phyloP scores from a whole-genome alignment of 2,797 vertebrate species.

The Phylloscopus collybita region DNA sequence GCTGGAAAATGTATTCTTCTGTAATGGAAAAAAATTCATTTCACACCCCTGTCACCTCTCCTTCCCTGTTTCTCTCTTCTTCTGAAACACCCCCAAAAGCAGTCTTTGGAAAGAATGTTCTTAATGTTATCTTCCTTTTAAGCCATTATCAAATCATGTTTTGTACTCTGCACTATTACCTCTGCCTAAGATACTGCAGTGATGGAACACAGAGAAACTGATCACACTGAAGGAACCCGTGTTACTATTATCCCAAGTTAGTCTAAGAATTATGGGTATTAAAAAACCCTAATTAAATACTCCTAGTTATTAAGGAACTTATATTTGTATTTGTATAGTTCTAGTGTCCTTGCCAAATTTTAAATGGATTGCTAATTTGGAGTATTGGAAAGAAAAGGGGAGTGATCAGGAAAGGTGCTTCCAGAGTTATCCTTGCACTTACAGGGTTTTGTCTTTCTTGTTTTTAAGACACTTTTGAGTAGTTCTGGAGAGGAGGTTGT shows the following conservation, averaged over 20 bases:
- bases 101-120: constrained; percentile 15
- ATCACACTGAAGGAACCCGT: neutral
- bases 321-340: neutral
- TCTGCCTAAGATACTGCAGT: neutral
- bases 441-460: neutral
- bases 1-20: constrained; percentile 48
- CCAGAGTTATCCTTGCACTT: neutral
- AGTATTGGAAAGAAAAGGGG: neutral
- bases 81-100: neutral
- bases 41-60: constrained; percentile 6
- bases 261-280: neutral
- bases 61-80: neutral
- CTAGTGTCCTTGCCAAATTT: neutral
- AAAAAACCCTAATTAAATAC: neutral
- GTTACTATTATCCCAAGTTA: neutral
- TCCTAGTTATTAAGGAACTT: neutral
- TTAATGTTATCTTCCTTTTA: constrained; percentile 27
- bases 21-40: constrained; percentile 44
- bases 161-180: neutral
- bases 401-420: neutral
- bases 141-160: constrained; percentile 22
- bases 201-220: neutral
- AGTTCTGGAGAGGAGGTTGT: neutral
- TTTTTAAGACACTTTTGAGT: neutral
- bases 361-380: neutral